These are phyloP conservation scores for Pipa parva DNA, from an alignment of 2,113 vertebrate species.

Conservation along the genomic window DNA sequence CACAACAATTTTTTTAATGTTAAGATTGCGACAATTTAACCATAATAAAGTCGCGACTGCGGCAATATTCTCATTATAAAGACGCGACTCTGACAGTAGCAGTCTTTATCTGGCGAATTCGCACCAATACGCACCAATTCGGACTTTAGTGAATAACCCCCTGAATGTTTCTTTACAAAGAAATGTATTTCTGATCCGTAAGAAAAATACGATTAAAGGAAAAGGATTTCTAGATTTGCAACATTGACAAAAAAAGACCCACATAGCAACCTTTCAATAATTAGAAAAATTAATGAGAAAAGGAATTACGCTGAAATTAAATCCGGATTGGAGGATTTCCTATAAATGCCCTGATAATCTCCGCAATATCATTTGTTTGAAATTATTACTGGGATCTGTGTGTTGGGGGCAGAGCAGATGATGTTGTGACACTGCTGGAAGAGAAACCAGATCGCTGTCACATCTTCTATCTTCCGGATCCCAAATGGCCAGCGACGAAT, in stretches of 20 bases:
- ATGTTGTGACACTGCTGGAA: not conserved
- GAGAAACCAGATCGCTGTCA: not conserved
- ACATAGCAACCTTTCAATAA: constrained; percentile 50
- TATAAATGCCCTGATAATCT: constrained; percentile 52
- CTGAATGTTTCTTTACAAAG: too few relatives aligned
- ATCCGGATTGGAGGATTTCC: constrained; percentile 55
- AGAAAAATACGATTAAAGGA: too few relatives aligned
- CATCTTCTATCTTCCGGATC: too few relatives aligned
- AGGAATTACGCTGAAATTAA: constrained; percentile 55
- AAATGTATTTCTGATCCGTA: too few relatives aligned
- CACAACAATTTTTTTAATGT: too few relatives aligned
- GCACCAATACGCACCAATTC: not conserved
- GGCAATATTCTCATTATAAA: too few relatives aligned
- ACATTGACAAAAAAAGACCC: too few relatives aligned
- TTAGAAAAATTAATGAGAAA: constrained; percentile 55
- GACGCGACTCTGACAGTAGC: too few relatives aligned
- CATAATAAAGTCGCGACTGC: too few relatives aligned
- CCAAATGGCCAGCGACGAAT: constrained; percentile 31
- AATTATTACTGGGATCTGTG: constrained; percentile 18
- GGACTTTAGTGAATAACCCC: too few relatives aligned
- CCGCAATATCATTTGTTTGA: constrained; percentile 28
- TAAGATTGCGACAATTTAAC: too few relatives aligned
- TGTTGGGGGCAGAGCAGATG: not conserved
- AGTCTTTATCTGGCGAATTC: not conserved
- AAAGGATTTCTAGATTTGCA: too few relatives aligned